Base-by-base conservation (phyloP, 2,797 vertebrate genomes). In the Chanos chanos region DNA sequence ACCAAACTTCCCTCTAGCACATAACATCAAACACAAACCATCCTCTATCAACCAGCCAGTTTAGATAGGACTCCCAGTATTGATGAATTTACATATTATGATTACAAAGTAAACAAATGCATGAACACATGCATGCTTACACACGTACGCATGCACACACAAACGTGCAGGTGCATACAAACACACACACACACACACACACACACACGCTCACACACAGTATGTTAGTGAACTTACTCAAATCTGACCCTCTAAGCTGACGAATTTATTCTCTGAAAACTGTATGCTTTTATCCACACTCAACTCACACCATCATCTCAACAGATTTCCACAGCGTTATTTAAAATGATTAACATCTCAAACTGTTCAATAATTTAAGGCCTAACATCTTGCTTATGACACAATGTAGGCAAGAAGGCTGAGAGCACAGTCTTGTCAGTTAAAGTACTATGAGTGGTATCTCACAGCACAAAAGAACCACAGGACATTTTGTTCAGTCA, bases 21-120 rank as follows among this genome's bases (percentile, higher is more conserved):
- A 72, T 41, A 36, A 80, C 77, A 78, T 80, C 77, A 81, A 81
- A 76, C 74, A 69, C 49, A 64, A 43, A 61, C 39, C 13, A 61
- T 61, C 71, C 68, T 58, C 40, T 33, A 25, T 24, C 69, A 55
- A 66, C 30, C 63, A 60, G 0, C 4, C 44, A 50, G 61, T 69
- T n/a, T n/a, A n/a, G 76, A 75, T 58, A 66, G 71, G 64, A 24
- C 31, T 28, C 44, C 79, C 44, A 34, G 78, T 74, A 59, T 4
- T 4, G 21, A 39, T 33, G 34, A 41, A 51, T 51, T 48, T 16
- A 30, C 51, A 22, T 45, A 40, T 73, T 77, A 77, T 83, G 59
- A 76, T 71, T 54, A 54, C 33, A 18, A 65, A 63, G 27, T 41
- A 57, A 57, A 67, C 7, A 37, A 27, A 16, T 12, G 24, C 16